Percentiles rank a stretch among this genome's conserved stretches.
Conservation (phyloP, 2,797 vertebrate genomes). For the Melanotaenia boesemani region DNA sequence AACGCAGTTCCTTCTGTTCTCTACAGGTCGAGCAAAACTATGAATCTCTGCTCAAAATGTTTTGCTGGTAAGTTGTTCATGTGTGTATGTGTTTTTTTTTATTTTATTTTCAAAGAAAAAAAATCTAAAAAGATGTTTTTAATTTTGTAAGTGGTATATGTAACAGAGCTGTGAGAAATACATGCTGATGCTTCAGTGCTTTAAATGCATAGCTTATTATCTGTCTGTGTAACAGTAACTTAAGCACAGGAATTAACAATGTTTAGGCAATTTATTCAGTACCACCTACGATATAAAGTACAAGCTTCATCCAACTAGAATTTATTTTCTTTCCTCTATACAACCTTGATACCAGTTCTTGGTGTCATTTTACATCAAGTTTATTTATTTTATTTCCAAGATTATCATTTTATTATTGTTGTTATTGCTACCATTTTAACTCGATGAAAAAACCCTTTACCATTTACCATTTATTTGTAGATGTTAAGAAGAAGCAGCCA, state of each 20-base stretch:
- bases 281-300: background rate
- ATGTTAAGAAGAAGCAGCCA: slow-evolving; percentile 96
- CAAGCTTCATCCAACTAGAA: background rate
- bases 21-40: slow-evolving; percentile 97
- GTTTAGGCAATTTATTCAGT: background rate
- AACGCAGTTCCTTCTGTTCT: slow-evolving; percentile 34
- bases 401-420: too few species aligned
- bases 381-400: too few species aligned
- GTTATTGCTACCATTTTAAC: background rate
- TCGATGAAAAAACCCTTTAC: background rate
- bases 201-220: background rate
- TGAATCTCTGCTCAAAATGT: slow-evolving; percentile 99
- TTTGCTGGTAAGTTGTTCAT: slow-evolving; percentile 91
- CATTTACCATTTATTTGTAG: slow-evolving; percentile 70
- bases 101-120: background rate
- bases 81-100: background rate
- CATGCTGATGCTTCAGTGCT: background rate
- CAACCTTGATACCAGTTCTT: background rate
- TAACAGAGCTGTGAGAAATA: background rate
- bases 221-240: background rate
- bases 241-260: background rate
- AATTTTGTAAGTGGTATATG: background rate
- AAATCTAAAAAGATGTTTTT: background rate
- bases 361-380: background rate
- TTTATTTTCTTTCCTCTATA: background rate